A percentile compares a stretch with the other conserved stretches of the same genome.
Evolutionary conservation across 2,888 invertebrate genomes (phyloP).

Genomic region (Metalampra italica): DNA sequence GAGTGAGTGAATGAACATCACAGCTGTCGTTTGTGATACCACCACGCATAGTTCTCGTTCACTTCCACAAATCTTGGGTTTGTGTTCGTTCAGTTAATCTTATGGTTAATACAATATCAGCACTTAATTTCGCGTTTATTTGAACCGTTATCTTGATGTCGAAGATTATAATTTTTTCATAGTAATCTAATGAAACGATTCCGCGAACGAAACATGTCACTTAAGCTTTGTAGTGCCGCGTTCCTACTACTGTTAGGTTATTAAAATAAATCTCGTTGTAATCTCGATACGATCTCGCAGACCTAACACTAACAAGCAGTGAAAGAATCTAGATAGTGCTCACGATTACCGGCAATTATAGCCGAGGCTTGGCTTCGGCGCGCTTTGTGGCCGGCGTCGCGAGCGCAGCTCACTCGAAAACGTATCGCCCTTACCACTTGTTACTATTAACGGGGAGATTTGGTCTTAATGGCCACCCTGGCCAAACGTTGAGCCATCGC

Average conservation of each 20-base stretch:
- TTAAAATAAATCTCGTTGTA: conserved; percentile 44
- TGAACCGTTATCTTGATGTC: neutral
- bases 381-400: conserved; percentile 42
- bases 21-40: no score
- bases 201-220: conserved; percentile 17
- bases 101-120: no score
- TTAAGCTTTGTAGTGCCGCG: conserved; percentile 12
- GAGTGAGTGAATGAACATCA: no score
- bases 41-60: no score
- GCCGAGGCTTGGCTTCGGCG: conserved; percentile 34
- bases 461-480: no score
- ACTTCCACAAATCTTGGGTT: no score
- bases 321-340: conserved; percentile 58
- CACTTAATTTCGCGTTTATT: no score
- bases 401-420: conserved; percentile 33
- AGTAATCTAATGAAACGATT: conserved; percentile 6
- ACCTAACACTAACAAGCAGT: conserved; percentile 45
- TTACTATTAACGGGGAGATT: neutral
- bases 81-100: no score
- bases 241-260: conserved; percentile 35
- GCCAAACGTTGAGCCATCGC: no score
- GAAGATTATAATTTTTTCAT: neutral
- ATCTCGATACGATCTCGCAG: conserved; percentile 26
- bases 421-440: conserved; percentile 24
- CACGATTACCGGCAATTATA: conserved; percentile 57